Conservation (phyloP, 2,113 vertebrate genomes). For the Muntiacus reevesi region DNA sequence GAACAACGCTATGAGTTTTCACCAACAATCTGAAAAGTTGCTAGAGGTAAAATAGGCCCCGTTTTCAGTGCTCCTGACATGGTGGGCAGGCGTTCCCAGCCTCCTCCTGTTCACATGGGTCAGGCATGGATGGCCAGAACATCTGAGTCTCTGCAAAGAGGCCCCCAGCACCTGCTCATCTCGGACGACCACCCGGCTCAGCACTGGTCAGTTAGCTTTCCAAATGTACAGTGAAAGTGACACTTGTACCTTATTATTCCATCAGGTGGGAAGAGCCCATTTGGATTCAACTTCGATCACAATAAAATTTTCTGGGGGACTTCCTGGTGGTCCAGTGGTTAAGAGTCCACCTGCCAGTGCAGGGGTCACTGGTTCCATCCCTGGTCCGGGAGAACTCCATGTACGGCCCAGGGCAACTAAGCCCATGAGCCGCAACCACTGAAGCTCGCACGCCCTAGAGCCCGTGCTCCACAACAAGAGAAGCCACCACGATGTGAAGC, state of each 20-base stretch:
- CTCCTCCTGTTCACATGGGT: neutral
- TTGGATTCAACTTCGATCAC: neutral
- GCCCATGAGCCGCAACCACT: neutral
- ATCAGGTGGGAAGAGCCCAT: neutral
- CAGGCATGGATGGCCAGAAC: accelerated
- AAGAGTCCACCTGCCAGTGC: neutral
- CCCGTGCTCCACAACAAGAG: neutral
- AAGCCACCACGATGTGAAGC: accelerated
- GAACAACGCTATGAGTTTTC: neutral
- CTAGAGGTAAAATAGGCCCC: neutral
- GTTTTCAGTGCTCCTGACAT: neutral
- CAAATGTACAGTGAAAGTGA: neutral
- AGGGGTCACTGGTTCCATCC: neutral
- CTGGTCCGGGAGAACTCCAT: neutral
- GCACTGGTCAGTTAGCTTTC: neutral
- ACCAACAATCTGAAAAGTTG: neutral
- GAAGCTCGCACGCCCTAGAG: neutral
- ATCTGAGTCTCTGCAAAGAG: neutral
- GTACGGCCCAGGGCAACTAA: neutral
- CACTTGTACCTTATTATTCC: neutral
- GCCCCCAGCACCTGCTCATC: neutral
- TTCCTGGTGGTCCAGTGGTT: neutral
- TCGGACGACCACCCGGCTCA: neutral
- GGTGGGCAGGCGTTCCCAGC: neutral
- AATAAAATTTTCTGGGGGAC: neutral